Percentiles rank a stretch among this genome's conserved stretches.
Evolutionary conservation across 2,113 vertebrate species (phyloP).

Genomic region (Ginglymostoma cirratum): DNA sequence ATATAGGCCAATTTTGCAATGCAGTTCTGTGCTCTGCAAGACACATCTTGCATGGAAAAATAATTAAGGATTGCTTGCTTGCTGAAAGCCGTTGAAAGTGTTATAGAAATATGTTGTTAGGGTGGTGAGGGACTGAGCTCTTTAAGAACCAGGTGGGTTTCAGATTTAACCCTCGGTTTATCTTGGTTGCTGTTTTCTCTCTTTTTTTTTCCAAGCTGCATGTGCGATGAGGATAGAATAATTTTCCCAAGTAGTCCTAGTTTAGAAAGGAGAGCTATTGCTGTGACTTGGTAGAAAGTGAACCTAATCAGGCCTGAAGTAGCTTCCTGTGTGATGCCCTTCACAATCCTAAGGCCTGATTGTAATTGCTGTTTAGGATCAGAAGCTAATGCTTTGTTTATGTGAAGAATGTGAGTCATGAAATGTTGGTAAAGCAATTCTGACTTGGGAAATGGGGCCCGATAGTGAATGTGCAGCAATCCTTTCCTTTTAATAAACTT

Average conservation of each 20-base stretch:
- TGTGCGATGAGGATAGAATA: not conserved
- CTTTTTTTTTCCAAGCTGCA: too few species aligned
- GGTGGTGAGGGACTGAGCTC: not conserved
- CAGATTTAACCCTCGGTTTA: not conserved
- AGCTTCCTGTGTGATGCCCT: not conserved
- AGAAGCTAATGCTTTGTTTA: not conserved
- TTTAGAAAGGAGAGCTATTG: not conserved
- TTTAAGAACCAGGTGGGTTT: not conserved
- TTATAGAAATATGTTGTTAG: not conserved
- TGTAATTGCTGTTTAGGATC: not conserved
- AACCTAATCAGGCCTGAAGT: not conserved
- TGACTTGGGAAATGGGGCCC: not conserved
- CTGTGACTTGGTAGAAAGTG: not conserved
- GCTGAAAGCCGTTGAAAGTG: not conserved
- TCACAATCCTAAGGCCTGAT: not conserved
- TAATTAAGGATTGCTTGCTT: not conserved
- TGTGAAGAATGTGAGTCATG: not conserved
- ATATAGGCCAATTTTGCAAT: not conserved
- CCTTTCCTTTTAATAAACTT: not conserved
- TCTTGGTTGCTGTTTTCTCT: not conserved
- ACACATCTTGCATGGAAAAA: not conserved
- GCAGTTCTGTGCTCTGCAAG: not conserved
- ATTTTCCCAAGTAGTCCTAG: not conserved
- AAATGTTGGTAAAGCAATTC: not conserved
- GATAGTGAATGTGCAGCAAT: not conserved